Percentiles rank a stretch among this genome's conserved stretches.
Evolutionary conservation across 2,797 vertebrate genomes (phyloP).

Genomic region (Trachurus trachurus): DNA sequence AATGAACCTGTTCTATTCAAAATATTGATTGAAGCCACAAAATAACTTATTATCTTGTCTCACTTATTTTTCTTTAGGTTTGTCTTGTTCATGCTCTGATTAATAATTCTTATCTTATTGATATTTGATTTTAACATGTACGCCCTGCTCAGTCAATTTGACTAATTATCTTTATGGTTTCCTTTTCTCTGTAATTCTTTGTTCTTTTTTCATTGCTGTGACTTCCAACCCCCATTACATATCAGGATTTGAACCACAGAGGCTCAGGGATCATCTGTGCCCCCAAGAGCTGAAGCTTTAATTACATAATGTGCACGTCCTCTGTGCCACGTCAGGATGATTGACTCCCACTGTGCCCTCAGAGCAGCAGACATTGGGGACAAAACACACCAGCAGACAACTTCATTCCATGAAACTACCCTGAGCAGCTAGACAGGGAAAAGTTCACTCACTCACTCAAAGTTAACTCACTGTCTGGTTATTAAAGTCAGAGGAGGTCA

Average conservation of each 20-base stretch:
- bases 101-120: not conserved
- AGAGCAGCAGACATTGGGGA: slow-evolving; percentile 37
- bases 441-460: not conserved
- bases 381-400: slow-evolving; percentile 23
- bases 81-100: not conserved
- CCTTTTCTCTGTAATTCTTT: not conserved
- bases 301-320: slow-evolving; percentile 69
- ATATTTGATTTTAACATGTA: slow-evolving; percentile 16
- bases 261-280: slow-evolving; percentile 41
- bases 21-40: slow-evolving; percentile 38
- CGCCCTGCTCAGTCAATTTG: slow-evolving; percentile 9
- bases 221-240: not conserved
- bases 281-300: slow-evolving; percentile 62
- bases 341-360: slow-evolving; percentile 44
- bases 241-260: slow-evolving; percentile 27
- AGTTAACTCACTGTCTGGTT: no score
- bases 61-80: not conserved
- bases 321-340: slow-evolving; percentile 58
- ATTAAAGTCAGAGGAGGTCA: not conserved
- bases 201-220: not conserved
- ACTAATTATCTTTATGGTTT: slow-evolving; percentile 9
- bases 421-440: slow-evolving; percentile 14
- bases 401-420: not conserved
- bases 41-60: slow-evolving; percentile 30
- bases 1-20: slow-evolving; percentile 60